A percentile compares a stretch with the other conserved stretches of the same genome.
These are phyloP conservation scores for Zophobas morio DNA, from an alignment of 1,140 invertebrate genomes.

Conservation along the genomic window DNA sequence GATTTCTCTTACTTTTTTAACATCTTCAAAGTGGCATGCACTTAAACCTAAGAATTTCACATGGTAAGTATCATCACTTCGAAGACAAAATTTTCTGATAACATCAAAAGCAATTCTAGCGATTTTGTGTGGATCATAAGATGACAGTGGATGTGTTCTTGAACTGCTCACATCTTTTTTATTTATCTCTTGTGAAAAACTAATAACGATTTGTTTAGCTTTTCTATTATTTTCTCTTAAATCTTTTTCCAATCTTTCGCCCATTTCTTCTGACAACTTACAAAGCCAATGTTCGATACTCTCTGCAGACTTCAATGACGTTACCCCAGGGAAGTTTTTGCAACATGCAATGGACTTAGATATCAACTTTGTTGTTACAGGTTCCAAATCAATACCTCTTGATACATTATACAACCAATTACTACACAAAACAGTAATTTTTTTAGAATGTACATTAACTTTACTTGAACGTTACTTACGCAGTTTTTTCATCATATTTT, in stretches of 20 bases:
- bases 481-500: conserved; percentile 88
- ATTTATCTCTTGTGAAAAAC: conserved; percentile 74
- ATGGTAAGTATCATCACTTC: conserved; percentile 62
- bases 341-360: conserved; percentile 96
- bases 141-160: conserved; percentile 71
- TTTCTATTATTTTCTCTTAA: conserved; percentile 78
- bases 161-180: conserved; percentile 75
- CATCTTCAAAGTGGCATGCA: conserved; percentile 84
- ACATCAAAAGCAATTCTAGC: conserved; percentile 73
- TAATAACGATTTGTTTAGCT: conserved; percentile 77
- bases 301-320: conserved; percentile 79
- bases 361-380: conserved; percentile 85
- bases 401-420: conserved; percentile 92
- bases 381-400: conserved; percentile 89
- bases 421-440: conserved; percentile 60
- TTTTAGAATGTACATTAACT: neutral
- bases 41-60: conserved; percentile 82
- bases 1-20: conserved; percentile 74
- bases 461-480: conserved; percentile 70
- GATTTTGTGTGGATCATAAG: conserved; percentile 75
- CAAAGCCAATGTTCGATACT: conserved; percentile 86
- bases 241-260: conserved; percentile 89
- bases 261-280: conserved; percentile 86
- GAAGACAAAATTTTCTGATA: conserved; percentile 72
- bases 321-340: conserved; percentile 92